Conservation (phyloP, 2,888 invertebrate genomes). For the Machimus rusticus region DNA sequence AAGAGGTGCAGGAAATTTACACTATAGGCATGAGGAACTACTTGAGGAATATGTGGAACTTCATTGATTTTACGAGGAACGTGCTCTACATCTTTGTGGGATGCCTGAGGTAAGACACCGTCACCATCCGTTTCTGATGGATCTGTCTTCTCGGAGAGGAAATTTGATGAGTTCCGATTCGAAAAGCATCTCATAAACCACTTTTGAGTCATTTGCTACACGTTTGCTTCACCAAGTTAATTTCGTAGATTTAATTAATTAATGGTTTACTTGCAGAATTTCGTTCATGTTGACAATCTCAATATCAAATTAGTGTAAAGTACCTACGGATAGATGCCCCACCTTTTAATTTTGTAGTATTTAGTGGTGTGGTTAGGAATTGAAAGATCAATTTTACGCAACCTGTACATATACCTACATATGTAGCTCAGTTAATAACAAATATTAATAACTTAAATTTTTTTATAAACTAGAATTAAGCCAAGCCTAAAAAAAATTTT, state of each 20-base stretch:
- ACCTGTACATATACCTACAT: too few species aligned
- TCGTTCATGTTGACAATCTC: background rate
- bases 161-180: background rate
- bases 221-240: background rate
- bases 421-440: too few species aligned
- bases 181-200: background rate
- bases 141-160: background rate
- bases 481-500: too few species aligned
- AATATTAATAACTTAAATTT: too few species aligned
- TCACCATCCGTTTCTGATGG: background rate
- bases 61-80: constrained; percentile 93
- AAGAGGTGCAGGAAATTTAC: constrained; percentile 91
- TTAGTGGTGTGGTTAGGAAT: too few species aligned
- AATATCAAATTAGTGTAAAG: background rate
- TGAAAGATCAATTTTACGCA: too few species aligned
- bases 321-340: too few species aligned
- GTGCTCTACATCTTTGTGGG: constrained; percentile 80
- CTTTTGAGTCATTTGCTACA: background rate
- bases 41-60: constrained; percentile 94
- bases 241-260: background rate
- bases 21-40: constrained; percentile 86
- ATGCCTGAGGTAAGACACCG: constrained; percentile 65
- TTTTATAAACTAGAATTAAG: too few species aligned
- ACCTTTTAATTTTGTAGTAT: too few species aligned
- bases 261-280: background rate